phyloP scores from a whole-genome alignment of 2,888 invertebrate genomes.

The Dendrolimus houi region DNA sequence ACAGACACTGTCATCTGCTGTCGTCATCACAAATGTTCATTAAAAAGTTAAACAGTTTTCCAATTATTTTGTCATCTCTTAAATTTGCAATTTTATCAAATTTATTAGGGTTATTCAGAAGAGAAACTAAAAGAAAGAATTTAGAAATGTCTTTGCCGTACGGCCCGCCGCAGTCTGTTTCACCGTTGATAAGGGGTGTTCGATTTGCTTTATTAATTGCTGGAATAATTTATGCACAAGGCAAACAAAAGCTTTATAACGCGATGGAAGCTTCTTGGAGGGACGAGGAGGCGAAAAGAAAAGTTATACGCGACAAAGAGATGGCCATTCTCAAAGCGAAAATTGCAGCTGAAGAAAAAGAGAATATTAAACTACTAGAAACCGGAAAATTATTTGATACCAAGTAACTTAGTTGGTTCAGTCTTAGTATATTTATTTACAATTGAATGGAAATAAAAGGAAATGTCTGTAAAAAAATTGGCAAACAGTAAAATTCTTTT shows the following conservation, averaged over 20 bases:
- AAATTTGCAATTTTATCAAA: too few relatives aligned
- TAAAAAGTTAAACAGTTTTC: too few relatives aligned
- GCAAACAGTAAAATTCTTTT: too few relatives aligned
- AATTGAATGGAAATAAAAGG: not conserved
- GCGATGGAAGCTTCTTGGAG: slow-evolving; percentile 29
- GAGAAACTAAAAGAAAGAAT: too few relatives aligned
- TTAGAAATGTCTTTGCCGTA: slow-evolving; percentile 36
- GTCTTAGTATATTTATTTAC: too few relatives aligned
- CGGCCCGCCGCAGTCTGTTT: slow-evolving; percentile 53
- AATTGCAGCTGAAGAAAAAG: slow-evolving; percentile 45
- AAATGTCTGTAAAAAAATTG: too few relatives aligned
- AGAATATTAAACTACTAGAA: slow-evolving; percentile 39
- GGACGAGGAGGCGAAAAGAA: slow-evolving; percentile 41
- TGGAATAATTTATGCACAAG: slow-evolving; percentile 49
- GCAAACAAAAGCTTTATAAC: slow-evolving; percentile 44
- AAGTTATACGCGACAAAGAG: slow-evolving; percentile 45
- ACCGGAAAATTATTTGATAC: slow-evolving; percentile 42
- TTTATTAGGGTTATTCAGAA: too few relatives aligned
- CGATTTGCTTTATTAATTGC: slow-evolving; percentile 47
- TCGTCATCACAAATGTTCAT: too few relatives aligned
- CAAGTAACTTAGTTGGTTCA: not conserved
- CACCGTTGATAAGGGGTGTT: slow-evolving; percentile 53
- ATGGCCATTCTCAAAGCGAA: slow-evolving; percentile 35
- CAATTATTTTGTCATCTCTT: too few relatives aligned
- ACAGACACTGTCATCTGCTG: too few relatives aligned